Base-by-base conservation (phyloP, 2,797 vertebrate species). In the Taenioides sp. region DNA sequence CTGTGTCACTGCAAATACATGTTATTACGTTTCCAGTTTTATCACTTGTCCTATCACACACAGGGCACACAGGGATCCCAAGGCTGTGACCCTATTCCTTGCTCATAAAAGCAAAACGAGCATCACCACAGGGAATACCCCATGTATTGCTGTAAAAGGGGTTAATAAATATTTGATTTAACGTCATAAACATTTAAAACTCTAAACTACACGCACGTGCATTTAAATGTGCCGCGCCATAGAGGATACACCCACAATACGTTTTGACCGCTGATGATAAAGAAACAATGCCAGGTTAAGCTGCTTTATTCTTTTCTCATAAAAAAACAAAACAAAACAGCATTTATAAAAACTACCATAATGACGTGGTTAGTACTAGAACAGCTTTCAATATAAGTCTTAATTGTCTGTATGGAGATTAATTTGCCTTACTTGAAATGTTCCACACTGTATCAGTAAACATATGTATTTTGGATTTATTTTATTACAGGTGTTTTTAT, bases 41-140 rank as follows among this genome's bases (percentile, higher is more conserved):
- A 54, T 52, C 49, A 10, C 20, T 9, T 47, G 14, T 22, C n/a
- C 2, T 23, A 22, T 22, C n/a, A 55, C 20, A 22, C 9, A 11
- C 2, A 47, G 12, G 4, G 11, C 20, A 54, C 50, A n/a, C 7
- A 43, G 11, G 14, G 11, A 14, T 14, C 49, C 49, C 50, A 10
- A 12, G 2, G 22, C n/a, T 57, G 54, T 12, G 9, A 10, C 54
- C 9, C 5, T 57, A 4, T 23, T 57, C 23, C 22, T 23, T 25
- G 60, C 76, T 68, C n/a, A 31, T 27, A 60, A 60, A 60, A 60
- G 28, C 58, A 28, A 31, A 60, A 6, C 3, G 16, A 31, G 27
- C 58, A 60, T 31, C 25, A 31, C 58, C 58, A 18, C 54, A 5
- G 54, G 22, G 54, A 57, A 10, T 18, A 59, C 27, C 14, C 22